Evolutionary conservation across 1,140 invertebrate genomes (phyloP).

Genomic region (Cydia strobilella): DNA sequence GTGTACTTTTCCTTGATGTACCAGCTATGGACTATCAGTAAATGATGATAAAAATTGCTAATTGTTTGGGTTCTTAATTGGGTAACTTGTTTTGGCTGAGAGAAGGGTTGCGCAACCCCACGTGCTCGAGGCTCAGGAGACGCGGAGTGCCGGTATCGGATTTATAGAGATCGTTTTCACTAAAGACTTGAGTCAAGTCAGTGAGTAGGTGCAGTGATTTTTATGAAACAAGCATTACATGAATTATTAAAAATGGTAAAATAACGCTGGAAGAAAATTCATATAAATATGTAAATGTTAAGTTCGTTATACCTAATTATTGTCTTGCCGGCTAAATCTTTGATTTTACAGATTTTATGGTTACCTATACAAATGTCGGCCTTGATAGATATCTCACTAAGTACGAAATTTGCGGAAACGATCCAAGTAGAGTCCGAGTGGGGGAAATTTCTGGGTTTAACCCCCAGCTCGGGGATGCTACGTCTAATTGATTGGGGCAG

Average conservation of each 20-base stretch:
- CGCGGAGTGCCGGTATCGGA: conserved; percentile 4
- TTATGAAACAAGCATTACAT: background rate
- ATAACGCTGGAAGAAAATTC: background rate
- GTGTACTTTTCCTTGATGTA: background rate
- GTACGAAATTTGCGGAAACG: background rate
- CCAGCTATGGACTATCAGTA: background rate
- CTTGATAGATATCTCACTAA: background rate
- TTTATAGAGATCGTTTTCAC: background rate
- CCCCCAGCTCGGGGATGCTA: background rate
- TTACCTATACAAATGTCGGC: too few relatives aligned
- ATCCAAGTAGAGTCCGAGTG: background rate
- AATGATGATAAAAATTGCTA: background rate
- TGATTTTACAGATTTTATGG: background rate
- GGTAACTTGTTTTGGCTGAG: background rate
- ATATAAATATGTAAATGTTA: too few relatives aligned
- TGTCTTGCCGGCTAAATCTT: background rate
- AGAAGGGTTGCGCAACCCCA: background rate
- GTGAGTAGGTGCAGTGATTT: background rate
- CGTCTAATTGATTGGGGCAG: background rate
- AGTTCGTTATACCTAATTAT: background rate
- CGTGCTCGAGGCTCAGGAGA: background rate
- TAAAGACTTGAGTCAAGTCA: background rate
- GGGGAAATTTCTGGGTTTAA: background rate
- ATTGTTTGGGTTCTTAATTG: conserved; percentile 2
- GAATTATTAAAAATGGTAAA: background rate